Base-by-base conservation (phyloP, 2,797 vertebrate species). In the Loriculus beryllinus region DNA sequence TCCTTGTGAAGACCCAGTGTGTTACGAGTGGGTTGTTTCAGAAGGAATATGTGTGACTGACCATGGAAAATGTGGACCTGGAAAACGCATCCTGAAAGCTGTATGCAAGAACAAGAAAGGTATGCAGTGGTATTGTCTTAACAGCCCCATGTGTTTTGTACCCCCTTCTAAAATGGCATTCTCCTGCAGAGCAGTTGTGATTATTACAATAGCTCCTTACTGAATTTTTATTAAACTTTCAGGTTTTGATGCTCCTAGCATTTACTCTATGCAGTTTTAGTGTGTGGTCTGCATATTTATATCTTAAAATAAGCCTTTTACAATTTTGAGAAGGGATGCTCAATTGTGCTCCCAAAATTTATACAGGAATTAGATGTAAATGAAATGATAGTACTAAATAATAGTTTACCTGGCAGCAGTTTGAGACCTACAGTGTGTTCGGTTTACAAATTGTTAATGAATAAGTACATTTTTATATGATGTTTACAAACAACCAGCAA, bases 1-100 rank as follows among this genome's bases (percentile, higher is more conserved):
- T 85, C 98, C 98, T 10, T 99, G 99, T 43, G 99, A 99, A 12
- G 98, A 99, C 59, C 98, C 98, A 0, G 20, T 91, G 65, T 99
- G 99, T 62, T 98, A 98, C 14, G 93, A 88, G 90, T 99, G 99
- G 99, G 90, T 94, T 21, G 28, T 98, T 37, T 97, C 96, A 3
- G 98, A 98, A 94, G 98, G 97, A 29, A 7, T 85, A 13, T 99
- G 99, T 57, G 88, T 98, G 23, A 94, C 98, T 52, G 92, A 97
- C 37, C 97, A 96, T 29, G 97, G 97, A 42, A 96, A 95, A 45
- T 99, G 99, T 95, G 99, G 99, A 65, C 96, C 96, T 14, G 99
- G 99, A 37, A 97, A 93, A 57, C 97, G 94, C 11, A 90, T 97
- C n/a, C 97, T 98, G 59, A 98, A 98, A 42, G 97, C 98, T 29